Conservation (phyloP, 1,140 invertebrate species). For the Drosophila littoralis region DNA sequence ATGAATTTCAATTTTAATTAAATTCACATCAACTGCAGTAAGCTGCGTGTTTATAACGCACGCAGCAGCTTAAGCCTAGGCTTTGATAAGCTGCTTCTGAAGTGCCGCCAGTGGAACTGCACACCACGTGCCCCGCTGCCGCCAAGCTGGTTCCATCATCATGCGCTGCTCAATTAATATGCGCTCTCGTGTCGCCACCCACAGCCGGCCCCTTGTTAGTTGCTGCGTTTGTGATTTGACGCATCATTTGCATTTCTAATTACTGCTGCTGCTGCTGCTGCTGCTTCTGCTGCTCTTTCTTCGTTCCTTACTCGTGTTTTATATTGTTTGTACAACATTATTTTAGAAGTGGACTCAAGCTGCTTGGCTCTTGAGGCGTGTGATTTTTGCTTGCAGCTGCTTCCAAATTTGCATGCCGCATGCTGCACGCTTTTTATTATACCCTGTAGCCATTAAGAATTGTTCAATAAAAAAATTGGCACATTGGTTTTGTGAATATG, state of each 20-base stretch:
- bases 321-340: constrained; percentile 34
- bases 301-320: constrained; percentile 15
- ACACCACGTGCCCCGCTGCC: no score
- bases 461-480: not conserved
- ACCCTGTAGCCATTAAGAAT: not conserved
- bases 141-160: not conserved
- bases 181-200: constrained; percentile 26
- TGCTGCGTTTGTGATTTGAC: constrained; percentile 35
- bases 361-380: constrained; percentile 5
- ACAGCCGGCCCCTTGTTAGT: not conserved
- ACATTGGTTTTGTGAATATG: no score
- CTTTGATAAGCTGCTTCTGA: constrained; percentile 12
- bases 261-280: constrained; percentile 32
- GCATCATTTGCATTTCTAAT: constrained; percentile 60
- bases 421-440: not conserved
- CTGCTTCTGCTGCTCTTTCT: not conserved
- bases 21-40: constrained; percentile 40
- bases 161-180: constrained; percentile 43
- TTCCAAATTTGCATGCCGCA: constrained; percentile 18
- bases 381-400: constrained; percentile 42
- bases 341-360: constrained; percentile 12
- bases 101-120: not conserved
- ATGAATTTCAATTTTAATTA: constrained; percentile 39
- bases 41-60: constrained; percentile 25
- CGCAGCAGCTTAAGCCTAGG: constrained; percentile 14